These are phyloP conservation scores for Scopus umbretta DNA, from an alignment of 2,113 vertebrate species.

Conservation along the genomic window DNA sequence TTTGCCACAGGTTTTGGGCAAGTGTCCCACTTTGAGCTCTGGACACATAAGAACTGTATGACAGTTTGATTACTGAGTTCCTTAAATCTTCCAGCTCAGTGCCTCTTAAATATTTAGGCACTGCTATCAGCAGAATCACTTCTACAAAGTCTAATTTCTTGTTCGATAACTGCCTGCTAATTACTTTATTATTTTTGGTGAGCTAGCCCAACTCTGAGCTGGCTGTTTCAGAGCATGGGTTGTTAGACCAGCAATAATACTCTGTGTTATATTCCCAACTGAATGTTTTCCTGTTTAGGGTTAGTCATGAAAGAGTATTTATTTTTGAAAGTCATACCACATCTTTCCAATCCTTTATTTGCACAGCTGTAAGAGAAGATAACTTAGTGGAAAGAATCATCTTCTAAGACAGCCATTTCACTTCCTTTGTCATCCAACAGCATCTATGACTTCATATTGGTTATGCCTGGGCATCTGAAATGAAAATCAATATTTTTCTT, in stretches of 20 bases:
- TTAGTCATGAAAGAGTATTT: slow-evolving; percentile 12
- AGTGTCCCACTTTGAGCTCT: background rate
- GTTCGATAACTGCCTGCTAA: background rate
- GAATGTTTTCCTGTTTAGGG: background rate
- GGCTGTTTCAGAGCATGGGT: background rate
- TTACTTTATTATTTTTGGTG: background rate
- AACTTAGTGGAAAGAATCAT: background rate
- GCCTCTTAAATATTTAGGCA: background rate
- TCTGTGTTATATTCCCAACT: background rate
- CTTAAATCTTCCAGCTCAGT: background rate
- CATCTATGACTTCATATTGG: background rate
- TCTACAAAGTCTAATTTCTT: background rate
- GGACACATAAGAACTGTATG: background rate
- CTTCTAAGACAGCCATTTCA: slow-evolving; percentile 1
- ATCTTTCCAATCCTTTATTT: slow-evolving; percentile 38
- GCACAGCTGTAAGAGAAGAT: slow-evolving; percentile 50
- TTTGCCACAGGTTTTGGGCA: background rate
- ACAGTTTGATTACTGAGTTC: background rate
- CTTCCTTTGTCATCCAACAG: background rate
- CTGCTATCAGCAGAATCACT: background rate
- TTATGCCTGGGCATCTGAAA: background rate
- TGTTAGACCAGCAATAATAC: background rate
- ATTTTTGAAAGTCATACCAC: slow-evolving; percentile 40
- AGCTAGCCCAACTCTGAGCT: background rate
- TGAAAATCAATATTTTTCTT: slow-evolving; percentile 27